Base-by-base conservation (phyloP, 2,113 vertebrate species). In the Tauraco erythrolophus region DNA sequence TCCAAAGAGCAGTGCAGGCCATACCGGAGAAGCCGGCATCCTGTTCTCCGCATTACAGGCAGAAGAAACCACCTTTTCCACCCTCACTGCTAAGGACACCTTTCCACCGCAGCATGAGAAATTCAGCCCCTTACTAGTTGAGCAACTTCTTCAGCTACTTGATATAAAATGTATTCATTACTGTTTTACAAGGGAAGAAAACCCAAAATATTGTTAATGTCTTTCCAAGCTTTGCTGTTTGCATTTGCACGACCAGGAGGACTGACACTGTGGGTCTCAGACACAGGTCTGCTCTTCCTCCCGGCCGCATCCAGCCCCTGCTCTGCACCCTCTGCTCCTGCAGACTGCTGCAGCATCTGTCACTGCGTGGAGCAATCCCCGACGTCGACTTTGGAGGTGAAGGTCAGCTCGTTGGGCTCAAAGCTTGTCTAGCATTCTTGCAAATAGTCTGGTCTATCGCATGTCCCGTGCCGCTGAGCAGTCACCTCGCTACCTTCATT, bases 311-410 rank as follows among this genome's bases (percentile, higher is more conserved):
- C 35, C 5, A 4, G 35, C 53, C 5, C 3, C 48, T 30, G 27
- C 28, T 83, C 23, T 0, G 0, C 4, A 1, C 46, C 27, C 60
- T 77, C 3, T 1, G 25, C 45, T 72, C 27, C 27, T 0, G 0
- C 24, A 53, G 71, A 7, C 37, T 60, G 51, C 45, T 71, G 81
- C 70, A 70, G 31, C 0, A 1, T 8, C 25, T 84, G 51, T 57
- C 0, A 0, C 53, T 64, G 30, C 45, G 33, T 37, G 41, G 58
- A 94, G 75, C 35, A 48, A 84, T 41, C 50, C 45, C 58, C 1
- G 0, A 10, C 0, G 0, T 30, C 0, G 0, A 14, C 24, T 62
- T 91, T 78, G 65, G 64, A 80, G 60, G 14, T 84, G 84, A 82
- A 92, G 68, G n/a, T 77, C 35, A 53, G 17, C 7, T 61, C 50